Evolutionary conservation across 23 tunicate species (phyloP).

Genomic region (Aplidium turbinatum): DNA sequence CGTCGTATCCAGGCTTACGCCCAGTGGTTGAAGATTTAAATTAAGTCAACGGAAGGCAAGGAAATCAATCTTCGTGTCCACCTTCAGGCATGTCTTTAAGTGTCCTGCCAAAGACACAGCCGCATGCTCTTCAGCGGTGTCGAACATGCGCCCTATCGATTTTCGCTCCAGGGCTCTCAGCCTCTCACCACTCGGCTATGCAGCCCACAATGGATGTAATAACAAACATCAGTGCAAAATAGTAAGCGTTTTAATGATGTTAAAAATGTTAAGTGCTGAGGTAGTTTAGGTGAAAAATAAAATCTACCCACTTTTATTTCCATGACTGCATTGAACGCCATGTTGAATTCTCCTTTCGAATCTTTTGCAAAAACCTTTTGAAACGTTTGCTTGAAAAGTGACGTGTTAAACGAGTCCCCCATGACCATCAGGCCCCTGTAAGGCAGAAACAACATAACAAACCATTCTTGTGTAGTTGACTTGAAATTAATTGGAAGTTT

Average conservation of each 20-base stretch:
- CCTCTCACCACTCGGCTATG: too few relatives aligned
- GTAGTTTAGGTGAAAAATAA: neutral
- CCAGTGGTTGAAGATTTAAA: too few relatives aligned
- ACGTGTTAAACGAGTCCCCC: constrained; percentile 94
- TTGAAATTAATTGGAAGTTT: neutral
- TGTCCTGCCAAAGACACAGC: too few relatives aligned
- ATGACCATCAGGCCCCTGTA: constrained; percentile 90
- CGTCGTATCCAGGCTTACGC: too few relatives aligned
- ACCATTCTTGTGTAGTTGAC: neutral
- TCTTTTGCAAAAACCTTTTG: constrained; percentile 90
- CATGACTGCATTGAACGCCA: constrained; percentile 93
- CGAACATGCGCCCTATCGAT: too few relatives aligned
- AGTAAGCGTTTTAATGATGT: neutral
- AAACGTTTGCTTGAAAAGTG: constrained; percentile 95
- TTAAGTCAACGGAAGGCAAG: too few relatives aligned
- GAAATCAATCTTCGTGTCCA: too few relatives aligned
- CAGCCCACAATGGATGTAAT: too few relatives aligned
- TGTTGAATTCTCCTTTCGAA: constrained; percentile 83
- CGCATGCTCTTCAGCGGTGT: too few relatives aligned
- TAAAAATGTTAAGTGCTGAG: neutral
- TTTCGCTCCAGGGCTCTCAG: too few relatives aligned
- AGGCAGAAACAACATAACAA: neutral
- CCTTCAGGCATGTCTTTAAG: too few relatives aligned
- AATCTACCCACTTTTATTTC: constrained; percentile 93
- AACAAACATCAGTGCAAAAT: too few relatives aligned